phyloP scores from a whole-genome alignment of 1,140 invertebrate species.

The Bathynomus jamesi region DNA sequence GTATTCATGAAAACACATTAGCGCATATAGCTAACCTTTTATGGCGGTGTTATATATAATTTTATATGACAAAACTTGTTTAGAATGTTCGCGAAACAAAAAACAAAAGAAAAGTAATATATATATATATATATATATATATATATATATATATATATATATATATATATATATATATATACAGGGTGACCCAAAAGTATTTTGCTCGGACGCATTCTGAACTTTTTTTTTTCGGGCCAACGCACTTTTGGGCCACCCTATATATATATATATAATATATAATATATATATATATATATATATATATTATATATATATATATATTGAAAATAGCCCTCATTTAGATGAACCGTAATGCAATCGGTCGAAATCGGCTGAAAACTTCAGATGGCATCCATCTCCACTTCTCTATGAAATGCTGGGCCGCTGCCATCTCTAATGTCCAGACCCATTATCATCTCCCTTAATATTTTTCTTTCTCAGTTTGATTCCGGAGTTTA shows the following conservation, averaged over 20 bases:
- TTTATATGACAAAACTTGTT: too few relatives aligned
- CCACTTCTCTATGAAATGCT: slow-evolving; percentile 29
- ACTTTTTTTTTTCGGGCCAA: too few relatives aligned
- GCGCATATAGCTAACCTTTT: too few relatives aligned
- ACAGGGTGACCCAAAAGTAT: background rate
- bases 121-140: background rate
- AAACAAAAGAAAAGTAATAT: too few relatives aligned
- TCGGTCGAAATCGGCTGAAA: background rate
- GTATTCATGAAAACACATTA: too few relatives aligned
- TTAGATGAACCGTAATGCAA: background rate
- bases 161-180: slow-evolving; percentile 5
- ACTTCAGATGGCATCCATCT: slow-evolving; percentile 3
- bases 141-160: background rate
- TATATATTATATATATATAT: background rate
- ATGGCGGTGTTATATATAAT: too few relatives aligned
- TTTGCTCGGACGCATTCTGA: too few relatives aligned
- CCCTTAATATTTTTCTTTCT: slow-evolving; percentile 36
- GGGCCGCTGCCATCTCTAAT: slow-evolving; percentile 30
- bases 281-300: background rate
- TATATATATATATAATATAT: background rate
- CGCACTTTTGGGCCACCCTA: too few relatives aligned
- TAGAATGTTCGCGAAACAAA: too few relatives aligned
- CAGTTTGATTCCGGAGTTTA: slow-evolving; percentile 36
- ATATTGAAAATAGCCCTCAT: background rate
- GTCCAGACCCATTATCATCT: slow-evolving; percentile 35